A percentile compares a stretch with the other conserved stretches of the same genome.
Evolutionary conservation across 2,113 vertebrate genomes (phyloP).

Genomic region (Collichthys lucidus): DNA sequence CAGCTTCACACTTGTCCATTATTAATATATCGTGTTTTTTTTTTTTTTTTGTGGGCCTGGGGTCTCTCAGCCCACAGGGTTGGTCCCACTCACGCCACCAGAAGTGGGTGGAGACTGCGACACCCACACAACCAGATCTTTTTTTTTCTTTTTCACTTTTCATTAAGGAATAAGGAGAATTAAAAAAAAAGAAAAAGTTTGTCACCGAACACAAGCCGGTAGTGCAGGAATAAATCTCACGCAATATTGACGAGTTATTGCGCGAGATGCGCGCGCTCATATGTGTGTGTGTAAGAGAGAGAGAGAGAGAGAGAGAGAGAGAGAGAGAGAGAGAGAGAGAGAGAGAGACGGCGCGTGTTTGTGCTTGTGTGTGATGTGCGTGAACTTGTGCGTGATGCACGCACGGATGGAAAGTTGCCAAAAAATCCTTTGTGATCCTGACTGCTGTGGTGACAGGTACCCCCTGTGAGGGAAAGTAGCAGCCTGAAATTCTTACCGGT

Average conservation of each 20-base stretch:
- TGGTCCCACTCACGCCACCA: slow-evolving; percentile 77
- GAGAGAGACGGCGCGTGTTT: neutral
- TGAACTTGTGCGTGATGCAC: slow-evolving; percentile 49
- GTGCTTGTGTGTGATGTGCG: slow-evolving; percentile 46
- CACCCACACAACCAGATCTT: neutral
- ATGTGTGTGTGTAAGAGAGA: neutral
- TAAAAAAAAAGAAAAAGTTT: neutral
- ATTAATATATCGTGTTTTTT: slow-evolving; percentile 47
- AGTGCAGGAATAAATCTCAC: slow-evolving; percentile 45
- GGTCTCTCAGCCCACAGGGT: slow-evolving; percentile 57
- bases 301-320: neutral
- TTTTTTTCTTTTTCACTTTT: slow-evolving; percentile 17
- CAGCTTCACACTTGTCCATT: slow-evolving; percentile 64
- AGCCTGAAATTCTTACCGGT: slow-evolving; percentile 50
- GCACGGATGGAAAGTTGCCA: slow-evolving; percentile 60
- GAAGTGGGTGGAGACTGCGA: slow-evolving; percentile 67
- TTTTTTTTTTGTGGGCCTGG: slow-evolving; percentile 1
- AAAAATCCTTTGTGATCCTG: slow-evolving; percentile 46
- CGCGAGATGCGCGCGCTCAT: slow-evolving; percentile 59
- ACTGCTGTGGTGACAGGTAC: slow-evolving; percentile 65
- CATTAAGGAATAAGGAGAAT: slow-evolving; percentile 24
- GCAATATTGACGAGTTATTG: slow-evolving; percentile 74
- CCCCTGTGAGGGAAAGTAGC: slow-evolving; percentile 47
- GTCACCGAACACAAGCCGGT: neutral
- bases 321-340: neutral